Conservation (phyloP, 1,140 invertebrate species). For the Coelopa frigida region DNA sequence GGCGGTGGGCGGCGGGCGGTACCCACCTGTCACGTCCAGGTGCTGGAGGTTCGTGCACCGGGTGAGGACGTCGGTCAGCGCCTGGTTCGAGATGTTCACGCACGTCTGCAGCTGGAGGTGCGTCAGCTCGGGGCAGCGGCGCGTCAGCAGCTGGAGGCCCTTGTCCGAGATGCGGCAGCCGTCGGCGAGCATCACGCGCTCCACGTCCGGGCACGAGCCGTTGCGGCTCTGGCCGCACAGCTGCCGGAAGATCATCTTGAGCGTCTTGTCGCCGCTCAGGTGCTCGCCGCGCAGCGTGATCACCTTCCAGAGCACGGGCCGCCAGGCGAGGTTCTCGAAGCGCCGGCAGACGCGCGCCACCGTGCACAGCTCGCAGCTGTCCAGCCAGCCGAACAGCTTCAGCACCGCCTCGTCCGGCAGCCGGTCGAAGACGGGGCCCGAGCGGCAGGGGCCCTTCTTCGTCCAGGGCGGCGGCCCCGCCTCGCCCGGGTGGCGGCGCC, state of each 20-base stretch:
- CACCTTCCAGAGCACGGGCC: slow-evolving; percentile 65
- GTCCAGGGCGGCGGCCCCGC: slow-evolving; percentile 36
- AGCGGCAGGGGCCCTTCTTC: slow-evolving; percentile 35
- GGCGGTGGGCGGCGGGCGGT: too few relatives aligned
- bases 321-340: slow-evolving; percentile 78
- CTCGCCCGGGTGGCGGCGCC: slow-evolving; percentile 1
- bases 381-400: slow-evolving; percentile 65
- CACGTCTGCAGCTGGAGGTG: slow-evolving; percentile 66
- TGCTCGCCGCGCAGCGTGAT: slow-evolving; percentile 59
- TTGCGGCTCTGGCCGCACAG: slow-evolving; percentile 53
- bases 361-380: slow-evolving; percentile 68
- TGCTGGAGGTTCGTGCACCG: slow-evolving; percentile 64
- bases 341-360: slow-evolving; percentile 72
- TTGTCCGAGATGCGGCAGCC: slow-evolving; percentile 69
- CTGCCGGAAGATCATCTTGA: slow-evolving; percentile 57
- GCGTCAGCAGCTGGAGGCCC: slow-evolving; percentile 59
- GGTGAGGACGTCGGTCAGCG: slow-evolving; percentile 46
- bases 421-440: slow-evolving; percentile 45
- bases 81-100: slow-evolving; percentile 49
- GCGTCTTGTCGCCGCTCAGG: slow-evolving; percentile 60
- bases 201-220: slow-evolving; percentile 54
- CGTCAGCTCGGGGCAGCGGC: slow-evolving; percentile 64
- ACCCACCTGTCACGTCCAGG: slow-evolving; percentile 64
- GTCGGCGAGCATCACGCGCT: slow-evolving; percentile 61
- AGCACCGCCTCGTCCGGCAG: slow-evolving; percentile 52